phyloP scores from a whole-genome alignment of 2,797 vertebrate genomes.

The Chelmon rostratus region DNA sequence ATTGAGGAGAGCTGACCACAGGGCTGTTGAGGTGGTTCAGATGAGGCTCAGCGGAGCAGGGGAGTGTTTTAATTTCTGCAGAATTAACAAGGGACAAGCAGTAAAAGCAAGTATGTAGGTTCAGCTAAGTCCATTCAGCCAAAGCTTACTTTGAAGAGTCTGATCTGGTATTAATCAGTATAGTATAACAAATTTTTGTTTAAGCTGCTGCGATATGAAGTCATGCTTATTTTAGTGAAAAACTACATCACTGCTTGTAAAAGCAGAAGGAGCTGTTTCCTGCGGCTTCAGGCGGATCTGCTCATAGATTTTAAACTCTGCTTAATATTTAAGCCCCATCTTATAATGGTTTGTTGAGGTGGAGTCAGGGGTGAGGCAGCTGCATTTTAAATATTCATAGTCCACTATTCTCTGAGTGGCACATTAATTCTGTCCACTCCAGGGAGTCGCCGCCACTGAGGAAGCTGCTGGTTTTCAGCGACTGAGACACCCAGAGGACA shows the following conservation, averaged over 20 bases:
- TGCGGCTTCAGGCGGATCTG: neutral
- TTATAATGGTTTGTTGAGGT: neutral
- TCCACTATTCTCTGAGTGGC: conserved; percentile 3
- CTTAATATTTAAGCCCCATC: conserved; percentile 10
- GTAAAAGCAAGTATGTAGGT: neutral
- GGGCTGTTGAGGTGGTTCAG: conserved; percentile 35
- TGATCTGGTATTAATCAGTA: conserved; percentile 5
- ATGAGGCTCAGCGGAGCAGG: conserved; percentile 21
- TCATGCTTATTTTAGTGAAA: conserved; percentile 22
- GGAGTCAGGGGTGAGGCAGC: conserved; percentile 6
- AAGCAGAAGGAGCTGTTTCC: conserved; percentile 15
- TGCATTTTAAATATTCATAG: conserved; percentile 39
- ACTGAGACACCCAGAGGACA: conserved; percentile 70
- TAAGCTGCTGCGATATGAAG: conserved; percentile 10
- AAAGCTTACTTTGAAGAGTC: neutral
- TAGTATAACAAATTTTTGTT: neutral
- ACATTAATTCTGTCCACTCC: neutral
- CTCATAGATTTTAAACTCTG: neutral
- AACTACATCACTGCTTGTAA: conserved; percentile 11
- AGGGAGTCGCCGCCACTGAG: conserved; percentile 21
- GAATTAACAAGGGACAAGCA: conserved; percentile 2
- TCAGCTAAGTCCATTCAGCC: neutral
- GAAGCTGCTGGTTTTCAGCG: conserved; percentile 16
- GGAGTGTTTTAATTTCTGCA: conserved; percentile 16
- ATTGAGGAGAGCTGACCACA: conserved; percentile 43